These are phyloP conservation scores for Phycodurus eques DNA, from an alignment of 2,113 vertebrate species.

Conservation along the genomic window DNA sequence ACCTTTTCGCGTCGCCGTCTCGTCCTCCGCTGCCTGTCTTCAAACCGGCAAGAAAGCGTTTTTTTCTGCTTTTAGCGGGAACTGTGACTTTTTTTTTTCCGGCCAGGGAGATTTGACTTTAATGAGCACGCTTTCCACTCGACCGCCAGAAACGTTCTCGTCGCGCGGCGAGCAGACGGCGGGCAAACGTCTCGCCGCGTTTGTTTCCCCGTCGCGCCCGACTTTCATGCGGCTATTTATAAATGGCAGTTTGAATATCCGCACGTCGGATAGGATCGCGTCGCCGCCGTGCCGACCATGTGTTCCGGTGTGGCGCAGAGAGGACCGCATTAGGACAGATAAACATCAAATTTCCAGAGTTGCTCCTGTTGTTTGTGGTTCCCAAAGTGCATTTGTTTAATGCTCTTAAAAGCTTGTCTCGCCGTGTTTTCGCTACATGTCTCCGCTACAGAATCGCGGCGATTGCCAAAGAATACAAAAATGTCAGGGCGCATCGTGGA, in stretches of 20 bases:
- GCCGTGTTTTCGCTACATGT: constrained; percentile 60
- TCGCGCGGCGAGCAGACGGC: constrained; percentile 48
- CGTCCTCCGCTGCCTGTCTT: constrained; percentile 44
- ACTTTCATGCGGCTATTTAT: constrained; percentile 72
- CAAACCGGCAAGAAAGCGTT: constrained; percentile 27
- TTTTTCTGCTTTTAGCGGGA: constrained; percentile 22
- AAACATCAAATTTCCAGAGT: constrained; percentile 60
- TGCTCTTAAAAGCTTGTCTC: constrained; percentile 76
- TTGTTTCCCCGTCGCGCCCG: constrained; percentile 50
- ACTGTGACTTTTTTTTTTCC: constrained; percentile 34
- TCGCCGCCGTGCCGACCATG: constrained; percentile 55
- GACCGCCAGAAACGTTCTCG: constrained; percentile 5
- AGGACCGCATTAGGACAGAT: constrained; percentile 69
- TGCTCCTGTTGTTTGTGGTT: constrained; percentile 27
- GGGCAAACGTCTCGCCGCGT: constrained; percentile 67
- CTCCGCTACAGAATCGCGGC: constrained; percentile 49
- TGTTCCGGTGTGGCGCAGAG: constrained; percentile 48
- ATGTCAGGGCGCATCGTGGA: constrained; percentile 70
- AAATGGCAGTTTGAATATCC: constrained; percentile 63
- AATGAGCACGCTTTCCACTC: constrained; percentile 54
- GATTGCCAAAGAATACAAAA: constrained; percentile 41
- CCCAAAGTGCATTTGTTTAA: constrained; percentile 73
- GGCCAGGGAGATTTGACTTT: constrained; percentile 26
- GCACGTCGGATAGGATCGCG: constrained; percentile 62
- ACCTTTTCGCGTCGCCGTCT: constrained; percentile 67